Base-by-base conservation (phyloP, 2,888 invertebrate genomes). In the Nomada hirtipes region DNA sequence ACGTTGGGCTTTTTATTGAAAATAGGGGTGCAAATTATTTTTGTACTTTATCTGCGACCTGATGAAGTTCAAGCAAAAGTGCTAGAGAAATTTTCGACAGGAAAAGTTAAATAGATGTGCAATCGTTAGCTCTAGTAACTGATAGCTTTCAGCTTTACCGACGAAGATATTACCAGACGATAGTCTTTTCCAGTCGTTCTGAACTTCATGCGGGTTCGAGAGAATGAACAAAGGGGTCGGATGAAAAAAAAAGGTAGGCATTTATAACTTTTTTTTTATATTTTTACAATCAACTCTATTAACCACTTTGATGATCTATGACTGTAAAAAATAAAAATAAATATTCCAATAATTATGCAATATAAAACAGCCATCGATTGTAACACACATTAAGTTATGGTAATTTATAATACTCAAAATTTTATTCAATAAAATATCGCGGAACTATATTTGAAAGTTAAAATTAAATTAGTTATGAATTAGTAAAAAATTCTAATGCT, bases 141-240 rank as follows among this genome's bases (percentile, higher is more conserved):
- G 2, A 42, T 20, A 69, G 64, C 20, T 59, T 29, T 9, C 79
- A n/a, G 15, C 23, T 18, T 79, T 79, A 74, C 36, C 79, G 69
- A 64, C 76, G 1, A 42, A 20, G 18, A 29, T 76, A 79, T 79
- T 69, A 63, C 50, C 79, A 3, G 75, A 78, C n/a, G 18, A 36
- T 36, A 7, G 36, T 36, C 4, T 15, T 77, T 15, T 67, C 44
- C 11, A 20, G 20, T n/a, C 55, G 4, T 73, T 53, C 18, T 36
- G 2, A 4, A 50, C 10, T 53, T 15, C 36, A 20, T 36, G 67
- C 10, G 15, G 29, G 20, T 20, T 11, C 9, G 23, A n/a, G 42
- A 68, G 10, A 53, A 29, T n/a, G 18, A 4, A 50, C 29, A 15
- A 15, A 53, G 53, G 36, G 67, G 53, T 53, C 50, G 53, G 36